Percentiles rank a stretch among this genome's conserved stretches.
phyloP scores from a whole-genome alignment of 2,113 vertebrate species.

The Ceyx melanurus region DNA sequence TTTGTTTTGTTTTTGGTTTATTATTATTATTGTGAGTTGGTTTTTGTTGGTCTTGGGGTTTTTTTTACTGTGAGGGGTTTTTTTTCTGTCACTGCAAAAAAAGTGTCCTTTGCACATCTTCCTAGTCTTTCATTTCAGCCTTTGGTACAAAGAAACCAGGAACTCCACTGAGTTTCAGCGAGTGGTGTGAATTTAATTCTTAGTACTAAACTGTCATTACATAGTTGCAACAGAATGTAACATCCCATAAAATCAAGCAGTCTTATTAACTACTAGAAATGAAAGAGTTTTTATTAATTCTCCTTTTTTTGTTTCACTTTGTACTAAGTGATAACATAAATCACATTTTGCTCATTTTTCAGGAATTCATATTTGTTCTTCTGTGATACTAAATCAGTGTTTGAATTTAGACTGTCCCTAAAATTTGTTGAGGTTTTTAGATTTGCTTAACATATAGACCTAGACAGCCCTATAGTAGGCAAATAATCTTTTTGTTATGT shows the following conservation, averaged over 20 bases:
- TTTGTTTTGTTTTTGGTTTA: not conserved
- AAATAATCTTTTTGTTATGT: constrained; percentile 64
- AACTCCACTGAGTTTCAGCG: not conserved
- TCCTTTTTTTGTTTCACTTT: not conserved
- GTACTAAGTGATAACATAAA: not conserved
- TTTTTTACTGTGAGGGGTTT: not conserved
- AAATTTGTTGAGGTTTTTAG: not conserved
- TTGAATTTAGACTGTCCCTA: not conserved
- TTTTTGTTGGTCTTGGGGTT: not conserved
- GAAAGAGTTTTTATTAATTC: not conserved
- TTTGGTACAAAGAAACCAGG: not conserved
- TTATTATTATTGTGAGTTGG: too few relatives aligned
- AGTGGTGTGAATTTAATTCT: constrained; percentile 4
- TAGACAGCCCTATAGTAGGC: not conserved
- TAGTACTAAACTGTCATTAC: not conserved
- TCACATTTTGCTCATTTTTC: constrained; percentile 21
- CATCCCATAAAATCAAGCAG: constrained; percentile 8
- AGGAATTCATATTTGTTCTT: not conserved
- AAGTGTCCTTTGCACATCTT: not conserved
- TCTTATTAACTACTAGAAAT: not conserved
- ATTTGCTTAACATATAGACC: constrained; percentile 45
- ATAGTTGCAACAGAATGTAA: not conserved
- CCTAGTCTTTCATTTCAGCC: not conserved
- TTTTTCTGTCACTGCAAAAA: not conserved
- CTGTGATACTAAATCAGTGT: constrained; percentile 8